Evolutionary conservation across 2,113 vertebrate genomes (phyloP).

Genomic region (Anseranas semipalmata): DNA sequence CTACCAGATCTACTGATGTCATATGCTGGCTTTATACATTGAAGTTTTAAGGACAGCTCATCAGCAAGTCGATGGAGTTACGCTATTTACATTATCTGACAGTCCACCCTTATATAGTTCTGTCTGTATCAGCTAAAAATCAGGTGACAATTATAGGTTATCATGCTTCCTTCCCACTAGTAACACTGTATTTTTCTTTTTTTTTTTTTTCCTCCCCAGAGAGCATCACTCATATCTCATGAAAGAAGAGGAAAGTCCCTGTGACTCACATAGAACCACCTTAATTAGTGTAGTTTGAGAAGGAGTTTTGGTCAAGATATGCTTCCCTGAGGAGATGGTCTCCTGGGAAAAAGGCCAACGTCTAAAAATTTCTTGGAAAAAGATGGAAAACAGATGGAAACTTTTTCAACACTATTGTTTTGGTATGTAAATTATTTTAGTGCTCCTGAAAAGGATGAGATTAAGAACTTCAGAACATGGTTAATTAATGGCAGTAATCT

Average conservation of each 20-base stretch:
- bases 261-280: conserved; percentile 63
- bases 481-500: conserved; percentile 47
- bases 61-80: neutral
- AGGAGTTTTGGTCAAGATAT: neutral
- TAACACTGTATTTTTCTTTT: neutral
- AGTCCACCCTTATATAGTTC: neutral
- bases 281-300: conserved; percentile 32
- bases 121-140: neutral
- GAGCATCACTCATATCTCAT: conserved; percentile 19
- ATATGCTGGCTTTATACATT: neutral
- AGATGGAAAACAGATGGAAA: neutral
- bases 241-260: conserved; percentile 58
- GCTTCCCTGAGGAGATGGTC: neutral
- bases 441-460: neutral
- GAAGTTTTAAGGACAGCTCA: neutral
- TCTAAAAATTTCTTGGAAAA: conserved; percentile 30
- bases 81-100: neutral
- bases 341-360: conserved; percentile 13
- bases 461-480: neutral
- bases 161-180: neutral
- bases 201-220: neutral
- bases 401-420: neutral
- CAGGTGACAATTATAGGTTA: neutral
- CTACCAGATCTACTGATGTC: neutral
- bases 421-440: neutral